phyloP scores from a whole-genome alignment of 1,140 invertebrate species.

The Drosophila kohkoa region DNA sequence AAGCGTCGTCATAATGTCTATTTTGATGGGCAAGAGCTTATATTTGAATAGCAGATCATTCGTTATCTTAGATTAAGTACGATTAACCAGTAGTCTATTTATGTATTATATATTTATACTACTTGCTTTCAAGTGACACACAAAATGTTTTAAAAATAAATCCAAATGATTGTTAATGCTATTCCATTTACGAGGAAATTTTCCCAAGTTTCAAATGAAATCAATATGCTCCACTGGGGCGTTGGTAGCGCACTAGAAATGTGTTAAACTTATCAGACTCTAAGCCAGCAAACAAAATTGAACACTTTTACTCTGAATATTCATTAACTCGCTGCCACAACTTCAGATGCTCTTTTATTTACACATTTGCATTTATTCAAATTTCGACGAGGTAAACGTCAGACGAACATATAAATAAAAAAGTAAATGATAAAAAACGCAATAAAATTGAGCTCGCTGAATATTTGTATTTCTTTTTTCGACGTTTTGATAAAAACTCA shows the following conservation, averaged over 20 bases:
- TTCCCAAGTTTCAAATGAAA: background rate
- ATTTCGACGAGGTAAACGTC: conserved; percentile 40
- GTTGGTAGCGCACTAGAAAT: conserved; percentile 39
- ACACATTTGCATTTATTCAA: conserved; percentile 71
- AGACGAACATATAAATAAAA: conserved; percentile 29
- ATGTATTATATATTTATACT: conserved; percentile 7
- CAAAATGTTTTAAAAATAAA: conserved; percentile 18
- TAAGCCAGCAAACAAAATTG: conserved; percentile 60
- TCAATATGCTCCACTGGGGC: conserved; percentile 3
- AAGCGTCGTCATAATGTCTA: conserved; percentile 36
- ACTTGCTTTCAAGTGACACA: conserved; percentile 9
- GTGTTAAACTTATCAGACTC: conserved; percentile 55
- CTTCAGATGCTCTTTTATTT: conserved; percentile 38
- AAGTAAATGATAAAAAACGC: background rate
- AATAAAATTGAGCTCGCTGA: conserved; percentile 31
- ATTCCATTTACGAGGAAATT: too few relatives aligned
- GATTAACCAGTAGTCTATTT: background rate
- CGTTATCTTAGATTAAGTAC: conserved; percentile 7
- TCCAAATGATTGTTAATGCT: background rate
- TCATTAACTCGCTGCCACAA: conserved; percentile 46
- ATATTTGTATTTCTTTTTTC: conserved; percentile 51
- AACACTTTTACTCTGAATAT: conserved; percentile 74
- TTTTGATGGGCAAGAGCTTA: conserved; percentile 20
- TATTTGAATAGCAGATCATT: background rate
- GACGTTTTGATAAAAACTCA: conserved; percentile 56